phyloP scores from a whole-genome alignment of 2,797 vertebrate species.

The Mus spretus region DNA sequence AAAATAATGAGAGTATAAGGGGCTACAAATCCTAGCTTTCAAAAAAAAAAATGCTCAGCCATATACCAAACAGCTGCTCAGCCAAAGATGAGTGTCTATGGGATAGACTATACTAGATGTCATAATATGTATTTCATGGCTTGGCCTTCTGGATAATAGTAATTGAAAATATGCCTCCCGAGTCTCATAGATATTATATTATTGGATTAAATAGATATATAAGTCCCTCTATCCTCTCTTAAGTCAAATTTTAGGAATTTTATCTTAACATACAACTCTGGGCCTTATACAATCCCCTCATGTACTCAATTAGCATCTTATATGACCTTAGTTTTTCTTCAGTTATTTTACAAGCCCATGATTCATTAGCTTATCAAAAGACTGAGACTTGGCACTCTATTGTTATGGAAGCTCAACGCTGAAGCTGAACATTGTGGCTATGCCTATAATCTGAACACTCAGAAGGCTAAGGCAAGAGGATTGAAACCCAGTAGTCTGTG shows the following conservation, averaged over 20 bases:
- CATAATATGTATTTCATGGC: not conserved
- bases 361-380: slow-evolving; percentile 47
- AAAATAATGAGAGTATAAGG: slow-evolving; percentile 34
- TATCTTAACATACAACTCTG: slow-evolving; percentile 64
- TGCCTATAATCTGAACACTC: not conserved
- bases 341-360: slow-evolving; percentile 30
- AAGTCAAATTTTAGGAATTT: slow-evolving; percentile 25
- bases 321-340: slow-evolving; percentile 27
- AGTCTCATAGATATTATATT: slow-evolving; percentile 23
- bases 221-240: slow-evolving; percentile 22
- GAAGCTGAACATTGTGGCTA: not conserved
- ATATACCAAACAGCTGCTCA: not conserved
- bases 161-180: slow-evolving; percentile 21
- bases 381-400: not conserved
- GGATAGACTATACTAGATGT: not conserved
- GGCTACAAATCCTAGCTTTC: slow-evolving; percentile 14
- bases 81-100: not conserved
- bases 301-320: slow-evolving; percentile 21
- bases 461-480: not conserved
- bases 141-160: slow-evolving; percentile 8
- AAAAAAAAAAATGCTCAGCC: slow-evolving; percentile 25
- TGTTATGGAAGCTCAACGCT: slow-evolving; percentile 16
- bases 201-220: slow-evolving; percentile 8
- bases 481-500: not conserved
- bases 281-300: not conserved